Conservation (phyloP, 2,888 invertebrate genomes). For the Drosophila mayaguana region DNA sequence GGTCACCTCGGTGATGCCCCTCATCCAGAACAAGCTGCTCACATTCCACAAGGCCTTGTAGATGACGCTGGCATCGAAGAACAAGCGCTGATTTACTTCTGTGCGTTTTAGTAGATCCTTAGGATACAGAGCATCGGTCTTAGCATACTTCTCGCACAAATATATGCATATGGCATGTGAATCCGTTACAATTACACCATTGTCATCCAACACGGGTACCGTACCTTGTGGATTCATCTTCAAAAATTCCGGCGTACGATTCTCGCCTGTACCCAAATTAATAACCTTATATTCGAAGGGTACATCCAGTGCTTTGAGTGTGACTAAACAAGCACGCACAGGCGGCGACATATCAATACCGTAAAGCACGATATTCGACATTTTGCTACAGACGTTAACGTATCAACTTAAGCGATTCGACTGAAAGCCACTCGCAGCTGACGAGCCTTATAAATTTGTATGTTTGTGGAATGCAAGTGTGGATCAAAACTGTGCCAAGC, state of each 20-base stretch:
- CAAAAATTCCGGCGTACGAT: conserved; percentile 57
- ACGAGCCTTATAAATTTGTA: neutral
- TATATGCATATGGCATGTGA: conserved; percentile 51
- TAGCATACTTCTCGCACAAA: conserved; percentile 46
- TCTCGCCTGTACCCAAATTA: conserved; percentile 42
- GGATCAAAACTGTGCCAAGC: conserved; percentile 7
- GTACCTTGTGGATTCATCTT: conserved; percentile 87
- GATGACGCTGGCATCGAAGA: conserved; percentile 55
- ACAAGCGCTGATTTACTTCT: conserved; percentile 66
- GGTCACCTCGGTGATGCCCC: conserved; percentile 40
- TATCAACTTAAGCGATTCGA: neutral
- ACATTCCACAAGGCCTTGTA: conserved; percentile 47
- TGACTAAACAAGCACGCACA: conserved; percentile 87
- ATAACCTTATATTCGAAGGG: conserved; percentile 74
- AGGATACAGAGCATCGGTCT: conserved; percentile 41
- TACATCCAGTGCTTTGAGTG: conserved; percentile 87
- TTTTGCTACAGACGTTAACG: conserved; percentile 9
- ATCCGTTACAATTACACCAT: conserved; percentile 33
- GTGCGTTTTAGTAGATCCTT: conserved; percentile 44
- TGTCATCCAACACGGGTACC: conserved; percentile 62
- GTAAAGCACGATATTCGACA: conserved; percentile 61
- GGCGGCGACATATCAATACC: conserved; percentile 86
- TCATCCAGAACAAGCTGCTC: conserved; percentile 27
- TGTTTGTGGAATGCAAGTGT: conserved; percentile 4
- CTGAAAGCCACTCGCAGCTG: neutral